These are phyloP conservation scores for Struthio camelus DNA, from an alignment of 2,113 vertebrate species.

Conservation along the genomic window DNA sequence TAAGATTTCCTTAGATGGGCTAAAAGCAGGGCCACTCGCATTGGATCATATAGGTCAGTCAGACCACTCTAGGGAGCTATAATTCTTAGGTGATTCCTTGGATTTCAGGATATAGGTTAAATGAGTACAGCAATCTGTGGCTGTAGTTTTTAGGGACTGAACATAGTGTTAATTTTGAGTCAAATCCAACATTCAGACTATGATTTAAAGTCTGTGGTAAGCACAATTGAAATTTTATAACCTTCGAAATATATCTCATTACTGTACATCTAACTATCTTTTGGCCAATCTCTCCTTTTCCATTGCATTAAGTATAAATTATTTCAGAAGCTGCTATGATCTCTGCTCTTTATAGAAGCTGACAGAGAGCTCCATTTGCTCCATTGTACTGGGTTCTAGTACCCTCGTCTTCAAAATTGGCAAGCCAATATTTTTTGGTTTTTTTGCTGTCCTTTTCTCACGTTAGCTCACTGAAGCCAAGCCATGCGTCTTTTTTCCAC, in stretches of 20 bases:
- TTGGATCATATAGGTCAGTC: neutral
- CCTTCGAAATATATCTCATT: neutral
- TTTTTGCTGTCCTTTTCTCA: neutral
- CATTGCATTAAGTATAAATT: neutral
- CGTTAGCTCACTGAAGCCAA: neutral
- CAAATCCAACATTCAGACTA: neutral
- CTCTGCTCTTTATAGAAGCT: neutral
- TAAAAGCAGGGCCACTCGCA: neutral
- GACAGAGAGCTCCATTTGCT: neutral
- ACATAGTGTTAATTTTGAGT: neutral
- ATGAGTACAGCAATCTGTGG: neutral
- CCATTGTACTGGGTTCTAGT: neutral
- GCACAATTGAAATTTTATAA: neutral
- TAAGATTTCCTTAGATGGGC: neutral
- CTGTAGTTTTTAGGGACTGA: neutral
- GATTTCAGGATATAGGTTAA: neutral
- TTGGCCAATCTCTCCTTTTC: neutral
- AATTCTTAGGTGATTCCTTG: neutral
- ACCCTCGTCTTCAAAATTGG: neutral
- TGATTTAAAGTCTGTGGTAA: neutral
- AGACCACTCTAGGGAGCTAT: neutral
- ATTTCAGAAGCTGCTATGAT: neutral
- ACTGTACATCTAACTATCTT: neutral
- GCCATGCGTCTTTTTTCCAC: neutral
- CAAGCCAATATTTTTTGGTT: neutral